Percentiles rank a stretch among this genome's conserved stretches.
Conservation (phyloP, 1,140 invertebrate genomes). For the Paraescarpia echinospica region DNA sequence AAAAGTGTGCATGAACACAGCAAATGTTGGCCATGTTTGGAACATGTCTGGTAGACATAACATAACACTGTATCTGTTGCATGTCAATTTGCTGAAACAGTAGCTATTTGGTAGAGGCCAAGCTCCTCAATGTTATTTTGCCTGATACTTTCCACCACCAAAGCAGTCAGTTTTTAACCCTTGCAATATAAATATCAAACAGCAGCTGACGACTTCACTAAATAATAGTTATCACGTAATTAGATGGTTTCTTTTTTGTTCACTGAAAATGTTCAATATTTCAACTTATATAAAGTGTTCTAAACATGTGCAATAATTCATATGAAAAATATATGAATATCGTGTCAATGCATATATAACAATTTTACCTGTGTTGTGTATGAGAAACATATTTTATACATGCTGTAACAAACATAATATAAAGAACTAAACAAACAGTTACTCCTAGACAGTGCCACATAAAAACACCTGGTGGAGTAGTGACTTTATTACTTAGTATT, state of each 20-base stretch:
- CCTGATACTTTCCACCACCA: neutral
- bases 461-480: neutral
- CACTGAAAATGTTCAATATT: neutral
- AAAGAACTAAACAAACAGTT: neutral
- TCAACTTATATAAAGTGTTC: neutral
- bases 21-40: neutral
- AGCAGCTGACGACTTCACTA: neutral
- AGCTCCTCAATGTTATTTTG: neutral
- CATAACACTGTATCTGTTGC: neutral
- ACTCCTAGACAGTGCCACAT: neutral
- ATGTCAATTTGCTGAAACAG: neutral
- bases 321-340: neutral
- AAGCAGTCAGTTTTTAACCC: neutral
- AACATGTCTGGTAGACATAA: neutral
- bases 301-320: neutral
- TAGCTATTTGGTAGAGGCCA: neutral
- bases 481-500: neutral
- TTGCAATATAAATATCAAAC: neutral
- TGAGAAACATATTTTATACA: neutral
- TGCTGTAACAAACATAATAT: neutral
- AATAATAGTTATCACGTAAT: too few species aligned
- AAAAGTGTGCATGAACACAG: neutral
- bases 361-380: neutral
- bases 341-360: neutral
- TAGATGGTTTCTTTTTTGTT: neutral